Evolutionary conservation across 2,797 vertebrate species (phyloP).

Genomic region (Glossophaga mutica): DNA sequence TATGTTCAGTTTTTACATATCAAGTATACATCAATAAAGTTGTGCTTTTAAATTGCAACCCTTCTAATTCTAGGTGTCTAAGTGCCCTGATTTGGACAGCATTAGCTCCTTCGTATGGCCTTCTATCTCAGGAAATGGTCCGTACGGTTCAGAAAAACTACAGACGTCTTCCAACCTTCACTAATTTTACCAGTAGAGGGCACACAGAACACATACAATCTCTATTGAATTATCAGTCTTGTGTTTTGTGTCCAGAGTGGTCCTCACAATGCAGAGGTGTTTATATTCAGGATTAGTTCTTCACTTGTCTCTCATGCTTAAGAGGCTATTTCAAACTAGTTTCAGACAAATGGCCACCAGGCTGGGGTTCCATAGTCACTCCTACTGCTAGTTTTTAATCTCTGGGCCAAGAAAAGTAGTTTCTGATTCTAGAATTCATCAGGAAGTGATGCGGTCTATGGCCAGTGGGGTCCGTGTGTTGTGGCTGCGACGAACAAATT

Average conservation of each 20-base stretch:
- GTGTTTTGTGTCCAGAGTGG: background rate
- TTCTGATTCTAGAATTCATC: constrained; percentile 28
- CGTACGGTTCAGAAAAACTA: background rate
- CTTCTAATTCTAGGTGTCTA: background rate
- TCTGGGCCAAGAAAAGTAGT: constrained; percentile 20
- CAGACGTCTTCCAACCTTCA: background rate
- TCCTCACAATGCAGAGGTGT: background rate
- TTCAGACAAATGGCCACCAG: background rate
- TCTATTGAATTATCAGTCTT: background rate
- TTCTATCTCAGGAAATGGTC: background rate
- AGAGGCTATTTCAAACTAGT: constrained; percentile 34
- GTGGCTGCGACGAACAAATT: too few species aligned
- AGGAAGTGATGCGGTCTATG: background rate
- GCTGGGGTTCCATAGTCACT: background rate
- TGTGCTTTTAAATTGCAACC: background rate
- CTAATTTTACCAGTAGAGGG: constrained; percentile 58
- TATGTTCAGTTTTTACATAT: background rate
- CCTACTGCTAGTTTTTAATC: background rate
- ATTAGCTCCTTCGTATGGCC: background rate
- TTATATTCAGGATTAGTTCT: constrained; percentile 9
- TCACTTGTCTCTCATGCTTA: constrained; percentile 22
- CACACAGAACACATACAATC: background rate
- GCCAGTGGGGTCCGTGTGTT: too few species aligned
- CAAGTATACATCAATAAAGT: background rate
- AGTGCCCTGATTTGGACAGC: background rate